Conservation (phyloP, 2,888 invertebrate species). For the Lamproptera curius region DNA sequence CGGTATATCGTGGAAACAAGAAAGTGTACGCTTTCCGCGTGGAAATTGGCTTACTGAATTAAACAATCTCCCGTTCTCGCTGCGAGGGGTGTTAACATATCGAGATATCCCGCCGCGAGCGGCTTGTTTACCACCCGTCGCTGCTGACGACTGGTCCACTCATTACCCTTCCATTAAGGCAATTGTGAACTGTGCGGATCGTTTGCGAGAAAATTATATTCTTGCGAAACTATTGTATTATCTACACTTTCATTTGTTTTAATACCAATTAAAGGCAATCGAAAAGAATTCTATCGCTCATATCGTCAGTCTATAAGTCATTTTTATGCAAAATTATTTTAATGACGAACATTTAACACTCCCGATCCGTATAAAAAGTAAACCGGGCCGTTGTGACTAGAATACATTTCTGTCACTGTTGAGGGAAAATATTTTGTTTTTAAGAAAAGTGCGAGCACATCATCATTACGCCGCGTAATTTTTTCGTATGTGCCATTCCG, state of each 20-base stretch:
- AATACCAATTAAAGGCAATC: no score
- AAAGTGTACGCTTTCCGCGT: conserved; percentile 1
- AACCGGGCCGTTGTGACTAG: conserved; percentile 43
- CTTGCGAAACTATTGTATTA: no score
- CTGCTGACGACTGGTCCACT: conserved; percentile 48
- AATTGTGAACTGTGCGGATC: conserved; percentile 35
- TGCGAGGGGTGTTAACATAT: conserved; percentile 16
- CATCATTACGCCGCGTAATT: conserved; percentile 76
- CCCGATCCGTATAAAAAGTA: conserved; percentile 35
- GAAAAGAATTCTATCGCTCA: no score
- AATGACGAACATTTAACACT: neutral
- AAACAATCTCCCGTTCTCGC: conserved; percentile 12
- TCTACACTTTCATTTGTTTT: no score
- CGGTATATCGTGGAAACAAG: conserved; percentile 10
- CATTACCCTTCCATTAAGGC: conserved; percentile 55
- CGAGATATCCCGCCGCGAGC: conserved; percentile 20
- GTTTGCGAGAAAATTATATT: neutral
- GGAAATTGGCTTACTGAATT: conserved; percentile 18
- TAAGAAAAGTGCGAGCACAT: conserved; percentile 70
- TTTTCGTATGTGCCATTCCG: conserved; percentile 74
- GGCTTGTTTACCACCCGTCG: conserved; percentile 44
- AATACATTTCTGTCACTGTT: conserved; percentile 69
- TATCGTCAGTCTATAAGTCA: no score
- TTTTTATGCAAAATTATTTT: no score
- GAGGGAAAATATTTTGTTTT: conserved; percentile 72